Conservation (phyloP, 1,140 invertebrate species). For the Trinorchestia longiramus region DNA sequence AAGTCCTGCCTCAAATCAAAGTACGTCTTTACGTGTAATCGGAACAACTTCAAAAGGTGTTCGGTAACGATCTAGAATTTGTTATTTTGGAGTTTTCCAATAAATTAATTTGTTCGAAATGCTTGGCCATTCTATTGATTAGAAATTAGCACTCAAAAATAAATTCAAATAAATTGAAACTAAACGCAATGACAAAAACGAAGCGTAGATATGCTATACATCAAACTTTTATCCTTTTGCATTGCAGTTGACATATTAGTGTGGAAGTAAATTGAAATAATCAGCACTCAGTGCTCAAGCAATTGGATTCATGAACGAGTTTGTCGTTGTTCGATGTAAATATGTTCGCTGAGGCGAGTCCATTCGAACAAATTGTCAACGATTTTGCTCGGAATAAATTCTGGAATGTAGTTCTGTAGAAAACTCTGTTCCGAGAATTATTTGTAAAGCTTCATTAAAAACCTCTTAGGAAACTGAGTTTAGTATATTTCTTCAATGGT, state of each 20-base stretch:
- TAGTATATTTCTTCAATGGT: neutral
- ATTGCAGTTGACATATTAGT: no score
- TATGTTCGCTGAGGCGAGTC: neutral
- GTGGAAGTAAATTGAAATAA: no score
- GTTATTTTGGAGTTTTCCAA: neutral
- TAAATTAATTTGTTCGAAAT: neutral
- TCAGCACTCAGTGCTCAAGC: neutral
- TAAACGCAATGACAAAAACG: neutral
- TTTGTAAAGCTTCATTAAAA: neutral
- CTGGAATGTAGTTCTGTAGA: neutral
- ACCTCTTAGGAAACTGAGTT: neutral
- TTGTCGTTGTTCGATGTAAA: neutral
- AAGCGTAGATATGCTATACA: no score
- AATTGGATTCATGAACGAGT: neutral
- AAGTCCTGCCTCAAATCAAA: neutral
- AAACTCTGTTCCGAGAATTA: no score
- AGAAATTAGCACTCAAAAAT: no score
- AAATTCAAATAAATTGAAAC: neutral
- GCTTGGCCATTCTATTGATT: neutral
- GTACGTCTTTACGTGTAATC: neutral
- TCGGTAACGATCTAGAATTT: neutral
- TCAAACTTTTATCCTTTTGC: no score
- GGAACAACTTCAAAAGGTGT: neutral
- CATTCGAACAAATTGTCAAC: neutral
- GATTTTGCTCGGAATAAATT: neutral